phyloP scores from a whole-genome alignment of 2,797 vertebrate genomes.

The Phataginus tricuspis region DNA sequence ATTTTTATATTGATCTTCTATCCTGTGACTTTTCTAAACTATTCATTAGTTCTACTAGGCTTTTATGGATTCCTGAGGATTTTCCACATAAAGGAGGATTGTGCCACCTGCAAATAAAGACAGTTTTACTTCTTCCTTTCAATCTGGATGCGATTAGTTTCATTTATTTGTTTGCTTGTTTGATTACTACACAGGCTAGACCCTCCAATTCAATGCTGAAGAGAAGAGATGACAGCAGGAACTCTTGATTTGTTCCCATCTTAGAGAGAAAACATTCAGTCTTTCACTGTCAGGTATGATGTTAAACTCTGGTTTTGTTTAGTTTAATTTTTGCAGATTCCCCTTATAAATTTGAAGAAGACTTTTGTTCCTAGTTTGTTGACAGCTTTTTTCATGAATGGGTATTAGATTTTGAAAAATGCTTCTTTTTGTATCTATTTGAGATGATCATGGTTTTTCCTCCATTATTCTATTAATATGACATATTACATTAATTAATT shows the following conservation, averaged over 20 bases:
- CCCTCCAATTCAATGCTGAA: background rate
- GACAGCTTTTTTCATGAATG: background rate
- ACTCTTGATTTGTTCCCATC: background rate
- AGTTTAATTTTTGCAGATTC: background rate
- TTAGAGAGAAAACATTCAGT: background rate
- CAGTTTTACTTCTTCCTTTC: background rate
- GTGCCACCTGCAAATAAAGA: background rate
- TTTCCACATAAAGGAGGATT: background rate
- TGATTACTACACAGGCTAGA: background rate
- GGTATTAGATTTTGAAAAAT: conserved; percentile 16
- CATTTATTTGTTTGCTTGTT: background rate
- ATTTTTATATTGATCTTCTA: background rate
- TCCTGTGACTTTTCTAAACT: background rate
- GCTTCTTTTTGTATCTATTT: background rate
- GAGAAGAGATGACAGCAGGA: background rate
- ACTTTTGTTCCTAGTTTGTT: background rate
- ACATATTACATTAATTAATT: background rate
- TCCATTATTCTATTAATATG: background rate
- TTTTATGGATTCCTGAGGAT: background rate
- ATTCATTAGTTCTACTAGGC: background rate
- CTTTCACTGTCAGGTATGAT: background rate
- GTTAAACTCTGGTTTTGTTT: background rate
- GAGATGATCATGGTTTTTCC: background rate
- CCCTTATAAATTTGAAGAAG: background rate
- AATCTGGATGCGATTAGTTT: background rate